Evolutionary conservation across 2,888 invertebrate genomes (phyloP), one percentile per base, ranked within the genome.

Genomic region (Lepidochitona cinerea): DNA sequence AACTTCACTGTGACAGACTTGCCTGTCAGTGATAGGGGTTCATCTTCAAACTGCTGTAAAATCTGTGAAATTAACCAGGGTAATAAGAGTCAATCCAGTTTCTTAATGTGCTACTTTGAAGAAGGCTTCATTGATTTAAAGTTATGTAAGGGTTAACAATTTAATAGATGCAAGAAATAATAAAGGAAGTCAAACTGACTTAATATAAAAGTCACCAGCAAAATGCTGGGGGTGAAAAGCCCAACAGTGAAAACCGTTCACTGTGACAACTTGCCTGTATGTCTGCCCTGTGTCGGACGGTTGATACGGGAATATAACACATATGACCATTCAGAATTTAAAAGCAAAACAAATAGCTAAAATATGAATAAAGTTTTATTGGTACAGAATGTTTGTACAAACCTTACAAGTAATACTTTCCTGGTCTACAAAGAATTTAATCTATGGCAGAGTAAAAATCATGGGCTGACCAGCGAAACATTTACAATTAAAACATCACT

Each of bases 241-340:
- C 73, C 79, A 79, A 79, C 79, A 79, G 76, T 70, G 76, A 67
- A 49, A 18, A 7, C 1, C 12, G 59, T 32, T 59, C 71, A 73
- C 73, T 73, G 70, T 77, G 76, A 76, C 74, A 49, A 29, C 53
- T 70, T n/a, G n/a, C n/a, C n/a, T n/a, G n/a, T n/a, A n/a, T n/a
- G n/a, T n/a, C n/a, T n/a, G n/a, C n/a, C n/a, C n/a, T n/a, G n/a
- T n/a, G n/a, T n/a, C n/a, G n/a, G n/a, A n/a, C n/a, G n/a, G n/a
- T n/a, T n/a, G n/a, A n/a, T n/a, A n/a, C n/a, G n/a, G n/a, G n/a
- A n/a, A n/a, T n/a, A n/a, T n/a, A n/a, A n/a, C n/a, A n/a, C n/a
- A n/a, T n/a, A n/a, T n/a, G n/a, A n/a, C n/a, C n/a, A n/a, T n/a
- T n/a, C n/a, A n/a, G n/a, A n/a, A n/a, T n/a, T n/a, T n/a, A n/a